Conservation (phyloP, 92 coral and sea anemone species). For the Porites lobata region DNA sequence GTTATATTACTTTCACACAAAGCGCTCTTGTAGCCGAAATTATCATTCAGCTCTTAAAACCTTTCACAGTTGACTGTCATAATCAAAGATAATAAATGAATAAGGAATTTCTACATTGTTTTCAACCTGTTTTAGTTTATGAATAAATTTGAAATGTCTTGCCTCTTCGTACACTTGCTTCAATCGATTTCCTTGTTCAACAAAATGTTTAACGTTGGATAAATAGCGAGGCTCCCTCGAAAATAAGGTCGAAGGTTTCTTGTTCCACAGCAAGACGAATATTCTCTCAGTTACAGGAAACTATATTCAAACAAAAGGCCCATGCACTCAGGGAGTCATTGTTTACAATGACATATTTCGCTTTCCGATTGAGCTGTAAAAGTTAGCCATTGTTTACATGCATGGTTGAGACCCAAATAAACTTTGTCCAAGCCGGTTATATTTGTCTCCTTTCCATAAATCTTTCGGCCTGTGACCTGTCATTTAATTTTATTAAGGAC, state of each 20-base stretch:
- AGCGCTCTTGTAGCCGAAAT: not conserved
- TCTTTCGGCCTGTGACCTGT: conserved; percentile 41
- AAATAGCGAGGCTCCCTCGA: not conserved
- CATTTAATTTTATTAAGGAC: conserved; percentile 45
- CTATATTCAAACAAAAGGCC: no score
- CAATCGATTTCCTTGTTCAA: not conserved
- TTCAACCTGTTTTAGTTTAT: conserved; percentile 6
- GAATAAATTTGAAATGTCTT: conserved; percentile 26
- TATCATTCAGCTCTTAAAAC: not conserved
- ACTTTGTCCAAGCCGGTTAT: conserved; percentile 15
- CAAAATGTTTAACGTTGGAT: not conserved
- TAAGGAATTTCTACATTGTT: conserved; percentile 9
- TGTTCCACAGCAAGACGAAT: conserved; percentile 39
- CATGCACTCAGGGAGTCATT: no score
- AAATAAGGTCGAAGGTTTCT: not conserved
- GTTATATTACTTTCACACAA: not conserved
- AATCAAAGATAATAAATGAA: conserved; percentile 6
- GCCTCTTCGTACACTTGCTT: not conserved
- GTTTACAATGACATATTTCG: no score
- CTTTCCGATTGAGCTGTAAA: conserved; percentile 17
- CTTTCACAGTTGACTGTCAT: conserved; percentile 19
- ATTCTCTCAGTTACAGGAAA: not conserved
- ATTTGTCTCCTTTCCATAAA: conserved; percentile 17
- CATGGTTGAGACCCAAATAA: conserved; percentile 35
- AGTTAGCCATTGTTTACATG: not conserved